Conservation (phyloP, 2,888 invertebrate genomes). For the Coenonympha glycerion region DNA sequence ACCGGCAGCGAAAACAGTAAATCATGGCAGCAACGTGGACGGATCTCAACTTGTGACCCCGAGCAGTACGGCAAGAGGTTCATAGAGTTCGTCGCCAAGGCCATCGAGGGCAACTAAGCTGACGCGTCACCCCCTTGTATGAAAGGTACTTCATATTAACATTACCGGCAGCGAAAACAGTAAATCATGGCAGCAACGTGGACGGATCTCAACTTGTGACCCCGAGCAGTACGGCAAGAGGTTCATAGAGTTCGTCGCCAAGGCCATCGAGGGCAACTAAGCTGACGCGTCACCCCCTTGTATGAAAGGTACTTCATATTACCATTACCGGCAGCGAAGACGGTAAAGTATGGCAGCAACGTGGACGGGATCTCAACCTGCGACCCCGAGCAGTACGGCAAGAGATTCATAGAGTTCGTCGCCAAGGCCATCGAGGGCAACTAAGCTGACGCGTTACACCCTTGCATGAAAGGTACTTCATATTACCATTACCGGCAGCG, state of each 20-base stretch:
- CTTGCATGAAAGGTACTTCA: not conserved
- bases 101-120: conserved; percentile 83
- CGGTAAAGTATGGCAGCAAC: conserved; percentile 98
- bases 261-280: conserved; percentile 88
- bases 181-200: conserved; percentile 98
- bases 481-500: no score
- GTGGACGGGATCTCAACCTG: conserved; percentile 99
- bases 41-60: conserved; percentile 99
- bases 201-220: conserved; percentile 99
- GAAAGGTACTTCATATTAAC: not conserved
- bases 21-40: conserved; percentile 98
- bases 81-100: conserved; percentile 97
- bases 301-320: no score
- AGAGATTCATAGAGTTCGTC: conserved; percentile 97
- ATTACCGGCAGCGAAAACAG: conserved; percentile 95
- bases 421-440: conserved; percentile 92
- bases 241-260: conserved; percentile 97
- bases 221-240: conserved; percentile 99
- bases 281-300: not conserved
- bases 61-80: conserved; percentile 99
- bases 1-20: conserved; percentile 98
- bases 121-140: not conserved
- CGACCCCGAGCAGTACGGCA: conserved; percentile 99
- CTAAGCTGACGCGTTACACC: conserved; percentile 30
- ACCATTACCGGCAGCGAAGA: conserved; percentile 93